Evolutionary conservation across 1,140 invertebrate species (phyloP), one percentile per base, ranked within the genome.

Genomic region (Drosophila yakuba): DNA sequence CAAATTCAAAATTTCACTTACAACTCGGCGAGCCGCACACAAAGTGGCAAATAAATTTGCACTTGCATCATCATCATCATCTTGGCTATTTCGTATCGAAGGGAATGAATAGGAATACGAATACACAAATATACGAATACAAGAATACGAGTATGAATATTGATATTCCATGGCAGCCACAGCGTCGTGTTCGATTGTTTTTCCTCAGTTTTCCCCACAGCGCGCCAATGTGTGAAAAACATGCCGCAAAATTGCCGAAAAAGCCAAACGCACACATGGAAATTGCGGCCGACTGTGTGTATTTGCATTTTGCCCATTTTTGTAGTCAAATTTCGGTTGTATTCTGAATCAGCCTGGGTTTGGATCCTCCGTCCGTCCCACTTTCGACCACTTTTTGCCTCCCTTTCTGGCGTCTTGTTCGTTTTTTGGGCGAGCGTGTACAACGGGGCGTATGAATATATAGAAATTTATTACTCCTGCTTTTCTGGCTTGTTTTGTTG

Each of bases 11-110:
- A 76, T 67, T 76, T 76, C 43, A 75, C 73, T 76, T 76, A 76
- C 73, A 76, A 67, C 67, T 39, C 28, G 73, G 12, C 36, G 45
- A 58, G 64, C 83, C 68, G 45, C 47, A 73, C 35, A 76, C 80
- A 79, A 86, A 86, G 83, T 86, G 83, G 82, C 83, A 88, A 88
- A 88, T 88, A 83, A 88, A 86, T 86, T 88, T 89, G 83, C 83
- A 86, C 83, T 86, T 86, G 83, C 83, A 86, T 88, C 83, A 86
- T 83, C 82, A 78, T 38, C 58, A 38, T 15, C 41, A 68, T 36
- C 45, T 25, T 32, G 1, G 7, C 32, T 32, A 32, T 38, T 50
- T 35, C 23, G 50, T 36, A 60, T 55, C 48, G 36, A 64, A 66
- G 69, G 73, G 50, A 62, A 77, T 74, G 71, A 56, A 54, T 58